Conservation (phyloP, 1,140 invertebrate genomes). For the Steinernema feltiae region DNA sequence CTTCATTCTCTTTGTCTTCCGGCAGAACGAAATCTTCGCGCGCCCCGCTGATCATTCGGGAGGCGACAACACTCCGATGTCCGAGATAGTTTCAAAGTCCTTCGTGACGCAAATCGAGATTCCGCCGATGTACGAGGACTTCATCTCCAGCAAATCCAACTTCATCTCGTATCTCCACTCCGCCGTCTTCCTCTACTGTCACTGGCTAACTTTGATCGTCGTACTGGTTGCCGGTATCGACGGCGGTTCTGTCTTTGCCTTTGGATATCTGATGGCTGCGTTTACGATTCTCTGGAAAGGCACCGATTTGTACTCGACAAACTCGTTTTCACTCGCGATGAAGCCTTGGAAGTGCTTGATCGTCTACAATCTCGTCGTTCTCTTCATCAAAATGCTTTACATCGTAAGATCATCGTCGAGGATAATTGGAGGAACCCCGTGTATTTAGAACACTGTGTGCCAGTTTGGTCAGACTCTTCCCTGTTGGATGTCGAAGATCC, state of each 20-base stretch:
- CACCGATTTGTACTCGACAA: not conserved
- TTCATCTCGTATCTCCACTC: slow-evolving; percentile 6
- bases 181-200: slow-evolving; percentile 1
- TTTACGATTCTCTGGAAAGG: slow-evolving; percentile 2
- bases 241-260: not conserved
- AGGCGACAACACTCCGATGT: not conserved
- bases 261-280: not conserved
- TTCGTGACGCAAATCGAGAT: slow-evolving; percentile 3
- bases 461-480: not conserved
- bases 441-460: not conserved
- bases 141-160: not conserved
- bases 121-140: slow-evolving; percentile 1
- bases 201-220: not conserved
- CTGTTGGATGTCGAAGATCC: slow-evolving; percentile 6
- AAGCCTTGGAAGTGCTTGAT: slow-evolving; percentile 3
- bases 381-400: slow-evolving; percentile 3
- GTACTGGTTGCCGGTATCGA: not conserved
- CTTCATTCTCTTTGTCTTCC: not conserved
- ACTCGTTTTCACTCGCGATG: not conserved
- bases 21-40: not conserved
- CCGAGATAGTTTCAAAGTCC: not conserved
- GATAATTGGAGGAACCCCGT: not conserved
- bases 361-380: not conserved
- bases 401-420: not conserved
- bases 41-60: not conserved